These are phyloP conservation scores for Rhodinocichla rosea DNA, from an alignment of 2,113 vertebrate genomes.

Conservation along the genomic window DNA sequence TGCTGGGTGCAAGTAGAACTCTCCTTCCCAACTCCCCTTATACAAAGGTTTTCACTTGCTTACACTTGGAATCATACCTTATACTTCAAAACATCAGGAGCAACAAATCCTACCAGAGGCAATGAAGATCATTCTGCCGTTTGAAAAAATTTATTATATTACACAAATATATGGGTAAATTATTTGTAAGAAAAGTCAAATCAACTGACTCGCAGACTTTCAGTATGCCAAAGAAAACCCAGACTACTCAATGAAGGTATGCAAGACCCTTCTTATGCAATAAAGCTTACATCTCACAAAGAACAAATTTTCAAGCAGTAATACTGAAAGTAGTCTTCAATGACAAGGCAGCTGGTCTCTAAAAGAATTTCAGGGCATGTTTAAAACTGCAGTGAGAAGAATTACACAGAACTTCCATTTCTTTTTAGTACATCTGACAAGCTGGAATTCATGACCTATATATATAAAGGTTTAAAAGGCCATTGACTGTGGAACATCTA, in stretches of 20 bases:
- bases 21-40: background rate
- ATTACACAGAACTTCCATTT: background rate
- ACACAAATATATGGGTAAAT: background rate
- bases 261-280: rapidly evolving
- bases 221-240: background rate
- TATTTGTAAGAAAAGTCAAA: background rate
- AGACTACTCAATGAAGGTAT: background rate
- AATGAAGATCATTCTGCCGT: background rate
- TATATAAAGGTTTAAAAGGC: background rate
- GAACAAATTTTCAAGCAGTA: background rate
- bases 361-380: background rate
- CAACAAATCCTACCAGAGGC: background rate
- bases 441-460: background rate
- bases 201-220: background rate
- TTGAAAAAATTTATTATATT: background rate
- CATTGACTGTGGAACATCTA: background rate
- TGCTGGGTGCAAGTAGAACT: background rate
- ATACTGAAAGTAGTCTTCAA: background rate
- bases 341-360: background rate
- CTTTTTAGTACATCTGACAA: background rate
- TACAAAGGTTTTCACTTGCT: background rate
- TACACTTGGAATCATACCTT: background rate
- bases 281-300: background rate
- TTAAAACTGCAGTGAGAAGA: background rate
- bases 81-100: background rate